These are phyloP conservation scores for Amblyopsis rosae DNA, from an alignment of 2,113 vertebrate species.

Conservation along the genomic window DNA sequence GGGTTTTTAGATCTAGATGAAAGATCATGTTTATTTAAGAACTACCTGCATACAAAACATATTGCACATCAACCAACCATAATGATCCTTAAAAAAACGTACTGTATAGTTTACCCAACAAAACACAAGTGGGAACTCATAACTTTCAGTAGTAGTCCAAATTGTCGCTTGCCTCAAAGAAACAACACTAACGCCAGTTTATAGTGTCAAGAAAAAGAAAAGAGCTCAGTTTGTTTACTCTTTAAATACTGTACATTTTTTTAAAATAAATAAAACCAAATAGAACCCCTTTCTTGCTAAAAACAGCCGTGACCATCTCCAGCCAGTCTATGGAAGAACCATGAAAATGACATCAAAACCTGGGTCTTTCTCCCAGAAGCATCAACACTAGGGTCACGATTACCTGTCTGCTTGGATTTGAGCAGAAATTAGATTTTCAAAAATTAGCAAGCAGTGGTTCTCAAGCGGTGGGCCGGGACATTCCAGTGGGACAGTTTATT, in stretches of 20 bases:
- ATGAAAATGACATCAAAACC: slow-evolving; percentile 54
- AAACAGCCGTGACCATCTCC: slow-evolving; percentile 93
- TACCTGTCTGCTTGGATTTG: slow-evolving; percentile 21
- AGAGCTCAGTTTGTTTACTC: slow-evolving; percentile 82
- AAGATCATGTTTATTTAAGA: slow-evolving; percentile 99
- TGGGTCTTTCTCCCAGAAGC: slow-evolving; percentile 51
- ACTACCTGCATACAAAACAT: slow-evolving; percentile 99
- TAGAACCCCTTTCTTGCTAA: slow-evolving; percentile 84
- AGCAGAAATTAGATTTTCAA: slow-evolving; percentile 81
- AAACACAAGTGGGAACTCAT: slow-evolving; percentile 93
- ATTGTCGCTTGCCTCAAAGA: slow-evolving; percentile 84
- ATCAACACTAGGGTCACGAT: slow-evolving; percentile 18
- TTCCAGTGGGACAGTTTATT: background rate
- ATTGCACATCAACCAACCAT: slow-evolving; percentile 99
- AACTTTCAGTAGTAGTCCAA: slow-evolving; percentile 95
- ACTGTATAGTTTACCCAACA: slow-evolving; percentile 74
- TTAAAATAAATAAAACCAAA: slow-evolving; percentile 97
- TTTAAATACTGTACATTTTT: slow-evolving; percentile 99
- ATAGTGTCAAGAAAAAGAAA: slow-evolving; percentile 90
- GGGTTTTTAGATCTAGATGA: slow-evolving; percentile 84
- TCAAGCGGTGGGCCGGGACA: background rate
- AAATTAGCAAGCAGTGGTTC: slow-evolving; percentile 41
- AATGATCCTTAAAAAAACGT: slow-evolving; percentile 84
- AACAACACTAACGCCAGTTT: slow-evolving; percentile 83
- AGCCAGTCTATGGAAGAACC: slow-evolving; percentile 85